phyloP scores from a whole-genome alignment of 2,797 vertebrate species.

The Gymnoscopelus braueri region DNA sequence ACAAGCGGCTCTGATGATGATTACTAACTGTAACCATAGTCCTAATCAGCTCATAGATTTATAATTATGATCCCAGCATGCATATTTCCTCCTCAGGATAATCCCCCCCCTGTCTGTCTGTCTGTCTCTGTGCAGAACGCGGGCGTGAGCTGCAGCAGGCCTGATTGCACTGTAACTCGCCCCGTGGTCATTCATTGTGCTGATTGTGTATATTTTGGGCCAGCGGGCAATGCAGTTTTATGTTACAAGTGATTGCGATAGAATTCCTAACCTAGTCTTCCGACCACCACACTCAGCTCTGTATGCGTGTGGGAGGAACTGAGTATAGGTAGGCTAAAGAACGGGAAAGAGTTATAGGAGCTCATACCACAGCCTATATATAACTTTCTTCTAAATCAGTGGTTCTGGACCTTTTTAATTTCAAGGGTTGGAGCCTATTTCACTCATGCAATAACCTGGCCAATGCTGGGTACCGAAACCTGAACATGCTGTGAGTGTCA shows the following conservation, averaged over 20 bases:
- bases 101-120: slow-evolving; percentile 60
- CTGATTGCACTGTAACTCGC: slow-evolving; percentile 58
- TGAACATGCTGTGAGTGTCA: no score
- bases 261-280: slow-evolving; percentile 30
- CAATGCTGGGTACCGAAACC: no score
- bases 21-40: slow-evolving; percentile 79
- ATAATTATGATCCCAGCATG: slow-evolving; percentile 80
- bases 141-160: slow-evolving; percentile 54
- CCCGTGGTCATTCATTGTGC: slow-evolving; percentile 51
- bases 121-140: slow-evolving; percentile 60
- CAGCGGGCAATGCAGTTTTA: slow-evolving; percentile 32
- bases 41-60: slow-evolving; percentile 82
- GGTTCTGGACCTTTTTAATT: no score
- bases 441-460: no score
- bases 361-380: no score
- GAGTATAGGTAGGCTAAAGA: no score
- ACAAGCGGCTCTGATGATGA: slow-evolving; percentile 81
- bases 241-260: slow-evolving; percentile 53
- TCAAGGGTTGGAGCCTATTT: no score
- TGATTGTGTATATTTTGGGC: slow-evolving; percentile 64
- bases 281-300: background rate
- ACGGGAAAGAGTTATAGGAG: no score
- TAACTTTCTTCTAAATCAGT: no score
- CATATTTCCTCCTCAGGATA: slow-evolving; percentile 73
- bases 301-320: no score